Conservation (phyloP, 2,113 vertebrate genomes). For the Lepus europaeus region DNA sequence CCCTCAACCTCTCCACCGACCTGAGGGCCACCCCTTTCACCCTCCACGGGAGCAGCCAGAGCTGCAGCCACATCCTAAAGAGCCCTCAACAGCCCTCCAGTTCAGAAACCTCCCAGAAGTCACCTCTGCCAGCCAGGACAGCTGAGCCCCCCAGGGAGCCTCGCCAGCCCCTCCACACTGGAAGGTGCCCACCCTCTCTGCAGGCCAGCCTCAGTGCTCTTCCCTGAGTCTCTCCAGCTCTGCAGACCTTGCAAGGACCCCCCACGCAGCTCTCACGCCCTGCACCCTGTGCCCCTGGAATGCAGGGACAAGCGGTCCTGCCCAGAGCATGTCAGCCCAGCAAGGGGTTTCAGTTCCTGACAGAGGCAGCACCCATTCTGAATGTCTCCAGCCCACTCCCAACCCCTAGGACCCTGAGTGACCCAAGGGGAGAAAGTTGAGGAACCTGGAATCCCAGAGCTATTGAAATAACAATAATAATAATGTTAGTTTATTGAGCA, state of each 20-base stretch:
- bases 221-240: not conserved
- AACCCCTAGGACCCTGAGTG: not conserved
- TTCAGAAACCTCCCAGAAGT: slow-evolving; percentile 49
- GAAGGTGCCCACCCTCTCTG: not conserved
- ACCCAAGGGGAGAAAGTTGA: not conserved
- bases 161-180: not conserved
- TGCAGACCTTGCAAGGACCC: slow-evolving; percentile 48
- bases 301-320: not conserved
- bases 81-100: not conserved
- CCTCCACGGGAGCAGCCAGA: not conserved
- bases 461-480: not conserved
- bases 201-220: not conserved
- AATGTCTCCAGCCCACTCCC: not conserved
- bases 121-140: slow-evolving; percentile 20
- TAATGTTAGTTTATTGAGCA: not conserved
- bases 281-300: not conserved
- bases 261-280: not conserved
- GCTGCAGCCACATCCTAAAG: not conserved
- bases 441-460: not conserved
- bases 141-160: not conserved
- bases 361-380: not conserved
- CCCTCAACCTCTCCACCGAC: not conserved
- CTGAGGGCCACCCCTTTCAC: not conserved
- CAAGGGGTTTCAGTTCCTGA: not conserved
- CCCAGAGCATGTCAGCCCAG: slow-evolving; percentile 49